These are phyloP conservation scores for Etheostoma cragini DNA, from an alignment of 2,113 vertebrate species.

Conservation along the genomic window DNA sequence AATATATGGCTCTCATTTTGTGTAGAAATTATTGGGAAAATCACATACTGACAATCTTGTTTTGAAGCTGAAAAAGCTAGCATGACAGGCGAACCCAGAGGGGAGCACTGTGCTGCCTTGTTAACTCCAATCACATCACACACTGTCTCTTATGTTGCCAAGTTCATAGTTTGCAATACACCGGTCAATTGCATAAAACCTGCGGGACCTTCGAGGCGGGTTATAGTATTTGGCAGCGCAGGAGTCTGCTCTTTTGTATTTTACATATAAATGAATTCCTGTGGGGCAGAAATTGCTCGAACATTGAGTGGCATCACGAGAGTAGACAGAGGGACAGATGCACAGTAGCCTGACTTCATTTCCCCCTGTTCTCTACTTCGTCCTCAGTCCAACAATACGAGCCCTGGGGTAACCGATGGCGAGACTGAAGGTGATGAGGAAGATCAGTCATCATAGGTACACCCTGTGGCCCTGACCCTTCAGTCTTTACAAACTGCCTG, in stretches of 20 bases:
- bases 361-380: slow-evolving; percentile 23
- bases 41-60: neutral
- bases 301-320: neutral
- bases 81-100: slow-evolving; percentile 25
- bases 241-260: slow-evolving; percentile 7
- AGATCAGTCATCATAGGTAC: slow-evolving; percentile 37
- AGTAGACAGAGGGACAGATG: neutral
- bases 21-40: slow-evolving; percentile 18
- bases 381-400: neutral
- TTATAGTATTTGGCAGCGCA: slow-evolving; percentile 15
- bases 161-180: slow-evolving; percentile 35
- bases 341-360: slow-evolving; percentile 22
- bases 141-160: slow-evolving; percentile 22
- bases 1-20: slow-evolving; percentile 19
- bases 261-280: slow-evolving; percentile 46
- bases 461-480: slow-evolving; percentile 22
- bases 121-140: slow-evolving; percentile 36
- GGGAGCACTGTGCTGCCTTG: slow-evolving; percentile 17
- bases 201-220: slow-evolving; percentile 20
- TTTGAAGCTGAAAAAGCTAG: slow-evolving; percentile 36
- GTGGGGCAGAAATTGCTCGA: slow-evolving; percentile 14
- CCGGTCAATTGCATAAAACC: slow-evolving; percentile 21
- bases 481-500: slow-evolving; percentile 29
- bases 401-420: slow-evolving; percentile 21
- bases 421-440: slow-evolving; percentile 31